phyloP scores from a whole-genome alignment of 1,140 invertebrate species.

The Penaeus chinensis region DNA sequence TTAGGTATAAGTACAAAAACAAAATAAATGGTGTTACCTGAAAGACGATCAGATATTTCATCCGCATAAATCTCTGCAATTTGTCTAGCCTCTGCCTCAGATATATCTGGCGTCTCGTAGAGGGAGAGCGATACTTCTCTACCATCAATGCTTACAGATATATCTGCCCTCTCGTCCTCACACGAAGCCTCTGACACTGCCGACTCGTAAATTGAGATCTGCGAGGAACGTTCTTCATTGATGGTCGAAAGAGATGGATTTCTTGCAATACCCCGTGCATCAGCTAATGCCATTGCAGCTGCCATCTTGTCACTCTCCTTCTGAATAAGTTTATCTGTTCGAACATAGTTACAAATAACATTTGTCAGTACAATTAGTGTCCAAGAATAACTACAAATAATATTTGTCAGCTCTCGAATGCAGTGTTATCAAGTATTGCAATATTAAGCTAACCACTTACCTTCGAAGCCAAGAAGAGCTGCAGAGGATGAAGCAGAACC shows the following conservation, averaged over 20 bases:
- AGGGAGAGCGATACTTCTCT: conserved; percentile 90
- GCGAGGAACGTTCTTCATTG: conserved; percentile 88
- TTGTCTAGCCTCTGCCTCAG: conserved; percentile 89
- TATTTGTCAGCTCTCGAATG: conserved; percentile 68
- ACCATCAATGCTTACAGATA: conserved; percentile 90
- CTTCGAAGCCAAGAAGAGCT: conserved; percentile 85
- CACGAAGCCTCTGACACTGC: conserved; percentile 76
- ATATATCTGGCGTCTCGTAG: conserved; percentile 91
- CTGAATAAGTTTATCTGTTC: conserved; percentile 63
- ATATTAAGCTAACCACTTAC: background rate
- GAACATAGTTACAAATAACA: conserved; percentile 69
- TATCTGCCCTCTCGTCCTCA: conserved; percentile 81
- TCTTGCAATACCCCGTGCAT: conserved; percentile 73
- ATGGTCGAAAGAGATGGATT: conserved; percentile 89
- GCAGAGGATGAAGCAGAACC: conserved; percentile 89
- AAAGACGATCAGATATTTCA: conserved; percentile 88
- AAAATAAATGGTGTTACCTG: conserved; percentile 70
- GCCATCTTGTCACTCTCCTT: conserved; percentile 51
- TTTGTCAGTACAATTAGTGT: conserved; percentile 54
- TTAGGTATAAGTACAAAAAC: conserved; percentile 17
- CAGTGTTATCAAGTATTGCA: too few species aligned
- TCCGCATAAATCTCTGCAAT: conserved; percentile 95
- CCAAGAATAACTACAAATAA: conserved; percentile 55
- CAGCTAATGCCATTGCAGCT: conserved; percentile 26
- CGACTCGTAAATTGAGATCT: conserved; percentile 82